Percentiles rank a stretch among this genome's conserved stretches.
phyloP scores from a whole-genome alignment of 2,113 vertebrate genomes.

The Rhynchomys soricoides region DNA sequence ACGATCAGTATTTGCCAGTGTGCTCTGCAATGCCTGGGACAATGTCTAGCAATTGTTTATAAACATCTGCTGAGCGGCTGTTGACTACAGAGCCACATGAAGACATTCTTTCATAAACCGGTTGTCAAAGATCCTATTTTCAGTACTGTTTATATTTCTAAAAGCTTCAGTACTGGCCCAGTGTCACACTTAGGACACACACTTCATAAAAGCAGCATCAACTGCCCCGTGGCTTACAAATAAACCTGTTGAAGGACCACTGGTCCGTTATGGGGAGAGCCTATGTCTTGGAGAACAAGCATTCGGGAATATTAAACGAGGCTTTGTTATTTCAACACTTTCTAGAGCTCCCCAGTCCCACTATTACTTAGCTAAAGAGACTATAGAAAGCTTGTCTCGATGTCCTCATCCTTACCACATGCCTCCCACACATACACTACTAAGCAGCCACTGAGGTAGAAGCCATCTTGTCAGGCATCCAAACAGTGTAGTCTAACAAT shows the following conservation, averaged over 20 bases:
- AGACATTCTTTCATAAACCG: slow-evolving; percentile 40
- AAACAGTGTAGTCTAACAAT: slow-evolving; percentile 36
- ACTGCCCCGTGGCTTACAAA: background rate
- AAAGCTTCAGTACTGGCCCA: slow-evolving; percentile 37
- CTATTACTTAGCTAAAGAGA: background rate
- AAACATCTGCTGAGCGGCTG: slow-evolving; percentile 24
- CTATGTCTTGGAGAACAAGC: background rate
- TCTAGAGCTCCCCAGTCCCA: background rate
- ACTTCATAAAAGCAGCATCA: slow-evolving; percentile 6
- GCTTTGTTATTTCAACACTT: background rate
- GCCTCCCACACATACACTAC: background rate
- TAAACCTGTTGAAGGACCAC: background rate
- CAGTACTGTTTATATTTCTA: slow-evolving; percentile 51
- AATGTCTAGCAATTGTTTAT: slow-evolving; percentile 1
- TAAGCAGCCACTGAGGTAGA: background rate
- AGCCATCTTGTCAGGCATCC: slow-evolving; percentile 31
- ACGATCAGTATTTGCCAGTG: slow-evolving; percentile 1
- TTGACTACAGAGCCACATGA: slow-evolving; percentile 25
- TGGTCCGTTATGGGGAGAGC: background rate
- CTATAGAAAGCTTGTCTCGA: background rate
- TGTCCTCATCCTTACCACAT: background rate
- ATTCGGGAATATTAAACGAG: background rate
- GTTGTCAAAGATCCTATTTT: slow-evolving; percentile 39
- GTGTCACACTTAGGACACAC: slow-evolving; percentile 7
- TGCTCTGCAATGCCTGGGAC: background rate